Conservation (phyloP, 2,888 invertebrate genomes). For the Syrphus vitripennis region DNA sequence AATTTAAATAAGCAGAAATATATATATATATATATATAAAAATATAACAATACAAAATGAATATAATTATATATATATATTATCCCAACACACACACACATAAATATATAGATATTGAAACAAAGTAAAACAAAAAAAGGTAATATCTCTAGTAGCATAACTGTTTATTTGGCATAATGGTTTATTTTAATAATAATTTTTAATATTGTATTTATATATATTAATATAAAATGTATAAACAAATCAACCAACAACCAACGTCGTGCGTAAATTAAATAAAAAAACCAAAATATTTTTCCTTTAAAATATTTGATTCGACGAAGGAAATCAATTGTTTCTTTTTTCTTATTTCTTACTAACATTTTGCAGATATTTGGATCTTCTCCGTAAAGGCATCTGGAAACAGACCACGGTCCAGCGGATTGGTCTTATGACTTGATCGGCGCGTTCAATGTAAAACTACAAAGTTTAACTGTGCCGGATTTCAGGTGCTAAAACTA, state of each 20-base stretch:
- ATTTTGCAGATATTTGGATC: too few species aligned
- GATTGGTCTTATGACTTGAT: too few species aligned
- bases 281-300: slow-evolving; percentile 38
- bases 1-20: slow-evolving; percentile 54
- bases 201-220: slow-evolving; percentile 70
- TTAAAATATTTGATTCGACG: slow-evolving; percentile 50
- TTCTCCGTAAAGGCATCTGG: too few species aligned
- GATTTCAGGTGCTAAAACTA: too few species aligned
- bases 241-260: slow-evolving; percentile 35
- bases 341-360: background rate
- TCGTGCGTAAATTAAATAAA: slow-evolving; percentile 59
- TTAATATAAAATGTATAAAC: slow-evolving; percentile 49
- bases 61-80: background rate
- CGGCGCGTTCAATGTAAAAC: too few species aligned
- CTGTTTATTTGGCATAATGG: slow-evolving; percentile 60
- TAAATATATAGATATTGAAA: slow-evolving; percentile 26
- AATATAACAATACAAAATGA: background rate
- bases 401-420: too few species aligned
- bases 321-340: slow-evolving; percentile 45
- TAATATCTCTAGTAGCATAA: slow-evolving; percentile 55
- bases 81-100: slow-evolving; percentile 10
- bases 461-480: too few species aligned
- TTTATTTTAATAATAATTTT: slow-evolving; percentile 68
- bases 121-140: slow-evolving; percentile 9
- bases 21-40: slow-evolving; percentile 15